Base-by-base conservation (phyloP, 2,888 invertebrate genomes). In the Melanostoma mellinum region DNA sequence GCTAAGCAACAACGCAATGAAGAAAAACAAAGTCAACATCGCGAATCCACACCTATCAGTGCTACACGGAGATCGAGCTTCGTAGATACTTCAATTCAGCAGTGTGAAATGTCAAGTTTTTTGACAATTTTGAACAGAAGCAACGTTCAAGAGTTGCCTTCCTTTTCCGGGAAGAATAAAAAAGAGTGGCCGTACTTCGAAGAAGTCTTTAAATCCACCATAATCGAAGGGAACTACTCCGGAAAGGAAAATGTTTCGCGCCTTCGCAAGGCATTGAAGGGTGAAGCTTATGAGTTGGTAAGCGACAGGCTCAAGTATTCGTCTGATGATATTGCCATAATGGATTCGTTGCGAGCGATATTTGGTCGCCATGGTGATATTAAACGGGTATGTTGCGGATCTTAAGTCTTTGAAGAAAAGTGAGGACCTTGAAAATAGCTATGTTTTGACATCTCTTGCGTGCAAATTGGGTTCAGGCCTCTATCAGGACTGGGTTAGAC, bases 301-400 rank as follows among this genome's bases (percentile, higher is more conserved):
- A 52, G 52, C 33, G 52, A 52, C 33, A 10, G 30, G 10, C 32
- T 52, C 9, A 52, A 20, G 20, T 20, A 20, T 20, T 20, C 20
- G 20, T 20, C 20, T 20, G 20, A 20, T 20, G 20, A 20, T 20
- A 20, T 20, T 20, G 20, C 20, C 20, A 20, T 20, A 20, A 20
- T 20, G 20, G 20, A 20, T 20, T 20, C 20, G 20, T 20, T 20
- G 20, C 20, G 20, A 20, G 20, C 20, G 20, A 20, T 20, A 20
- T 20, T 20, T 20, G 20, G 20, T 20, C 20, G 20, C 20, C 20
- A 20, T 20, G 20, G 61, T 61, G 10, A 61, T 32, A 6, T 5
- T 38, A 1, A 63, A 63, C n/a, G 63, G 50, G 3, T 63, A 50
- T 6, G 50, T 63, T 1, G 63, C 63, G 0, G 63, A 63, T 4